Evolutionary conservation across 92 coral and sea anemone genomes (phyloP), one percentile per base, ranked within the genome.

Genomic region (Actinostola sp.): DNA sequence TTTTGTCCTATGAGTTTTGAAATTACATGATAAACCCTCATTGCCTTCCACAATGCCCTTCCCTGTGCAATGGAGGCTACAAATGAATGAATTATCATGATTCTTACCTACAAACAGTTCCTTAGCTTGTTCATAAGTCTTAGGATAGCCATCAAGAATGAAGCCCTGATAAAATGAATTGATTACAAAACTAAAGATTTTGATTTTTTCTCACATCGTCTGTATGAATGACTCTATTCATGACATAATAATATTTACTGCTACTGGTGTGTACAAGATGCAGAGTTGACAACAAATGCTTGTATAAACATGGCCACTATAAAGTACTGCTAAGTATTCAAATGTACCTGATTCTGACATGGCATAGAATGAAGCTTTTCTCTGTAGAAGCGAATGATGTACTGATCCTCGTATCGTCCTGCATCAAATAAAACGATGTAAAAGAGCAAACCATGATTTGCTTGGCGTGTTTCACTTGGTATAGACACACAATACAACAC

Each of bases 391-490:
- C 99, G 91, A 75, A 95, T 91, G 31, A 95, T 83, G 29, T 88
- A 95, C 88, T 86, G 97, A 74, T 95, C 99, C 66, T 95, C 97
- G 32, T 88, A 95, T 48, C 97, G 97, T 52, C 95, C 99, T 95
- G 57, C 17, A 52, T 31, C 13, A 52, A 67, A n/a, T n/a, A n/a
- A n/a, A n/a, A n/a, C n/a, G n/a, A n/a, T n/a, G n/a, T n/a, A 23
- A 35, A n/a, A 62, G 32, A 28, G 41, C 9, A 65, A 15, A 33
- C 32, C 31, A 14, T n/a, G n/a, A n/a, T n/a, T n/a, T n/a, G n/a
- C n/a, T n/a, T n/a, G n/a, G n/a, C n/a, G n/a, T n/a, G n/a, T n/a
- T n/a, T n/a, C n/a, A n/a, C n/a, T n/a, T n/a, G n/a, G n/a, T n/a
- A n/a, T n/a, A n/a, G n/a, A n/a, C n/a, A n/a, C n/a, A n/a, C n/a